Evolutionary conservation across 2,888 invertebrate species (phyloP).

Genomic region (Pteria penguin): DNA sequence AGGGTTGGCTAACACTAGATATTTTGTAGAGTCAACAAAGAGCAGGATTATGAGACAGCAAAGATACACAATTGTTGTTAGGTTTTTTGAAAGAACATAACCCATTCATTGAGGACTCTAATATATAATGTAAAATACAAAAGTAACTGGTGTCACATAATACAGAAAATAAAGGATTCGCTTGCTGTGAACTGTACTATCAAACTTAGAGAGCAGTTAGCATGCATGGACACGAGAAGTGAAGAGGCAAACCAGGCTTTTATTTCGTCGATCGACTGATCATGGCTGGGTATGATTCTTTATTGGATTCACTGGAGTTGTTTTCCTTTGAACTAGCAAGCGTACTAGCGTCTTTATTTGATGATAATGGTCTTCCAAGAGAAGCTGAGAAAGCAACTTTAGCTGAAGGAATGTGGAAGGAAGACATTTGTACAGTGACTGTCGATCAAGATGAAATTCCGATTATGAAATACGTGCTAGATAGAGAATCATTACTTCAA

Average conservation of each 20-base stretch:
- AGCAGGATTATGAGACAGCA: conserved; percentile 35
- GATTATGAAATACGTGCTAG: background rate
- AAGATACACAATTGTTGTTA: conserved; percentile 45
- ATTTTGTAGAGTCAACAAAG: conserved; percentile 37
- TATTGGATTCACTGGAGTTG: background rate
- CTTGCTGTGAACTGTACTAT: background rate
- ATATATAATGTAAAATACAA: conserved; percentile 57
- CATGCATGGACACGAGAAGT: background rate
- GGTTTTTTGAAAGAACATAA: conserved; percentile 40
- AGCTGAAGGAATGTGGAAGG: conserved; percentile 49
- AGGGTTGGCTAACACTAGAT: too few species aligned
- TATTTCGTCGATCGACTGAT: background rate
- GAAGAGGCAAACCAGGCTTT: background rate
- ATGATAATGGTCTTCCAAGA: conserved; percentile 33
- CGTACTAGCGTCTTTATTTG: conserved; percentile 10
- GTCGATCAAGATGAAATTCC: background rate
- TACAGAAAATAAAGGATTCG: background rate
- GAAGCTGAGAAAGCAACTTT: conserved; percentile 49
- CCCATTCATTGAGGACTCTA: conserved; percentile 49
- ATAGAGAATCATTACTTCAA: conserved; percentile 18
- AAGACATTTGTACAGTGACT: conserved; percentile 21
- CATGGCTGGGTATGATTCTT: background rate
- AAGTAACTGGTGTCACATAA: conserved; percentile 34
- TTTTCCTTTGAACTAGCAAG: conserved; percentile 16
- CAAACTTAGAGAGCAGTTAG: background rate